Conservation (phyloP, 2,797 vertebrate genomes). For the Microtus californicus region DNA sequence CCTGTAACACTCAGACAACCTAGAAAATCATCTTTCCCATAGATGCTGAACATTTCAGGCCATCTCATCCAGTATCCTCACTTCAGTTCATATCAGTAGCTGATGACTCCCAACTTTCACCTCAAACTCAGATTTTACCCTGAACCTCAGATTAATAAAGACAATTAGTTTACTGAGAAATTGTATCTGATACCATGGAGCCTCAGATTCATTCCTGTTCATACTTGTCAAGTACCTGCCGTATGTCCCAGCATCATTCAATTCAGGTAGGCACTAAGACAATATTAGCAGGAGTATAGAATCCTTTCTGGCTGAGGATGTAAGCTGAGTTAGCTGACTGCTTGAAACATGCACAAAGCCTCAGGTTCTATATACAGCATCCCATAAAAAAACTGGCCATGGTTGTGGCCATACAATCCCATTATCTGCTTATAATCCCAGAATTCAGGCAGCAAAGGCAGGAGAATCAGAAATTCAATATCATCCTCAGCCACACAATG, state of each 20-base stretch:
- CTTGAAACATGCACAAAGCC: background rate
- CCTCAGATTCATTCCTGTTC: background rate
- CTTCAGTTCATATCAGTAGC: constrained; percentile 5
- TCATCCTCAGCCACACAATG: background rate
- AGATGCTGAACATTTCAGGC: background rate
- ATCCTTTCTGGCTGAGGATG: background rate
- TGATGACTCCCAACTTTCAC: background rate
- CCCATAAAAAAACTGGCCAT: background rate
- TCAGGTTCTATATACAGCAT: background rate
- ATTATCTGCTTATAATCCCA: background rate
- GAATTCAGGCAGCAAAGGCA: background rate
- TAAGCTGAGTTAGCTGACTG: background rate
- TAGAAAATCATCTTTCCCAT: constrained; percentile 18
- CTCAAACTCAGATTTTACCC: constrained; percentile 2
- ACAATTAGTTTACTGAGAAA: constrained; percentile 5
- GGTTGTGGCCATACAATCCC: background rate
- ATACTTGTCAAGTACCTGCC: background rate
- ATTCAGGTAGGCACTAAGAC: background rate
- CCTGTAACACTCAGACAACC: background rate
- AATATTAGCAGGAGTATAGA: constrained; percentile 19
- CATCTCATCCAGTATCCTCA: background rate
- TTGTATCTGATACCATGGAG: background rate
- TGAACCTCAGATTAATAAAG: background rate
- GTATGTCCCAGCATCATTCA: background rate
- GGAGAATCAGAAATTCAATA: background rate